Conservation (phyloP, 2,113 vertebrate genomes). For the Antechinus stuartii region DNA sequence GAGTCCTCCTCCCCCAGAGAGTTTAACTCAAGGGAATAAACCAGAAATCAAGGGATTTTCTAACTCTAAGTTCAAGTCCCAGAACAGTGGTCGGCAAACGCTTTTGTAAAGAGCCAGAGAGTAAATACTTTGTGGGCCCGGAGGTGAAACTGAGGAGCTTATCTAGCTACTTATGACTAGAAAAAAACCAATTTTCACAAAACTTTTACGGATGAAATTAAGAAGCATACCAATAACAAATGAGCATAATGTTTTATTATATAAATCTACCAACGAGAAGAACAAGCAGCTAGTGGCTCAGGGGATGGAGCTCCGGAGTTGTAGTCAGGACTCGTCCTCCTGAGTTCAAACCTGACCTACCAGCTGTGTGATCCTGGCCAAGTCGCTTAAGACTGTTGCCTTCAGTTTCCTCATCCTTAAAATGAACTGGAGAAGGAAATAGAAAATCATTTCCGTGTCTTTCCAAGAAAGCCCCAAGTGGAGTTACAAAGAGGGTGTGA, state of each 20-base stretch:
- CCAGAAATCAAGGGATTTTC: neutral
- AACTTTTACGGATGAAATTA: neutral
- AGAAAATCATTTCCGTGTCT: too few species aligned
- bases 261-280: neutral
- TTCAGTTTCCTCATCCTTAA: neutral
- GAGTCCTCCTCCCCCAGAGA: neutral
- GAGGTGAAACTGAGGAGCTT: neutral
- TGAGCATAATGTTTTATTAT: neutral
- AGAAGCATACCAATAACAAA: neutral
- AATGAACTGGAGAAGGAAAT: too few species aligned
- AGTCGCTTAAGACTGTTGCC: neutral
- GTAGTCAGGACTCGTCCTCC: neutral
- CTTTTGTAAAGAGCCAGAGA: neutral
- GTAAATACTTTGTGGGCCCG: neutral
- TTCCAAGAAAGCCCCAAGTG: too few species aligned
- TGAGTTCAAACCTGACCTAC: neutral
- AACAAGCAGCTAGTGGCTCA: neutral
- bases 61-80: neutral
- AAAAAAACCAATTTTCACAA: neutral
- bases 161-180: neutral
- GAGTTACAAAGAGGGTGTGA: too few species aligned
- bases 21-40: neutral
- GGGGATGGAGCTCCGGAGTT: too few species aligned
- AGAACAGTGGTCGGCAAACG: neutral
- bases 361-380: neutral